These are phyloP conservation scores for Hemiprocne comata DNA, from an alignment of 2,113 vertebrate species.

Conservation along the genomic window DNA sequence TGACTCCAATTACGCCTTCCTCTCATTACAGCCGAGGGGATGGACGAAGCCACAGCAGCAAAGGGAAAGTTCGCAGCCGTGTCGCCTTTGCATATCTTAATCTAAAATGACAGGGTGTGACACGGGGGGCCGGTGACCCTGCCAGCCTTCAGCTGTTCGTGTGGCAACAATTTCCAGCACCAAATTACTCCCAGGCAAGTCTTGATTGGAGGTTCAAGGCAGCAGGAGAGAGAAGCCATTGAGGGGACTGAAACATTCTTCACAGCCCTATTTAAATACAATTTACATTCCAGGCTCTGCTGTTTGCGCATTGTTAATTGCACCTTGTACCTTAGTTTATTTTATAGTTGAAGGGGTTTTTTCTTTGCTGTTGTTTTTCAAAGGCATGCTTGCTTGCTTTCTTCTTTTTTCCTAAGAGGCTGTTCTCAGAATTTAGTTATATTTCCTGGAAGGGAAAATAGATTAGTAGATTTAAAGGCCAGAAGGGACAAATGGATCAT, in stretches of 20 bases:
- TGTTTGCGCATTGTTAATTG: constrained; percentile 71
- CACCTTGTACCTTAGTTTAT: constrained; percentile 67
- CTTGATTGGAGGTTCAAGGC: constrained; percentile 66
- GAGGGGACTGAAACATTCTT: constrained; percentile 59
- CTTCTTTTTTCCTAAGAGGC: neutral
- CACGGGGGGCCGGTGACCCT: constrained; percentile 88
- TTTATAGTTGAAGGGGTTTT: constrained; percentile 38
- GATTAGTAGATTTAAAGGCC: constrained; percentile 66
- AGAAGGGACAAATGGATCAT: constrained; percentile 56
- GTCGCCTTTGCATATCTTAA: constrained; percentile 97
- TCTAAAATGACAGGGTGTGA: constrained; percentile 97
- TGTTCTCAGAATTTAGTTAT: constrained; percentile 49
- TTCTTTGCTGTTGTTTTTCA: constrained; percentile 59
- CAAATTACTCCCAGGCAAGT: constrained; percentile 89
- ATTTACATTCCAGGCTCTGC: constrained; percentile 70
- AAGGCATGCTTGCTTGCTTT: neutral
- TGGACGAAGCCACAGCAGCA: constrained; percentile 77
- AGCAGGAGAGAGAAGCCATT: constrained; percentile 63
- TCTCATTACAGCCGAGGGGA: constrained; percentile 87
- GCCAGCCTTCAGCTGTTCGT: constrained; percentile 85
- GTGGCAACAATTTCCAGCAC: constrained; percentile 93
- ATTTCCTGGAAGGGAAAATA: constrained; percentile 62
- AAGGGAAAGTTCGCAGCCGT: constrained; percentile 81
- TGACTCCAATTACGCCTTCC: constrained; percentile 98
- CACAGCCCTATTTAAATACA: constrained; percentile 71